Evolutionary conservation across 2,113 vertebrate genomes (phyloP), one percentile per base, ranked within the genome.

Genomic region (Pampusana beccarii): DNA sequence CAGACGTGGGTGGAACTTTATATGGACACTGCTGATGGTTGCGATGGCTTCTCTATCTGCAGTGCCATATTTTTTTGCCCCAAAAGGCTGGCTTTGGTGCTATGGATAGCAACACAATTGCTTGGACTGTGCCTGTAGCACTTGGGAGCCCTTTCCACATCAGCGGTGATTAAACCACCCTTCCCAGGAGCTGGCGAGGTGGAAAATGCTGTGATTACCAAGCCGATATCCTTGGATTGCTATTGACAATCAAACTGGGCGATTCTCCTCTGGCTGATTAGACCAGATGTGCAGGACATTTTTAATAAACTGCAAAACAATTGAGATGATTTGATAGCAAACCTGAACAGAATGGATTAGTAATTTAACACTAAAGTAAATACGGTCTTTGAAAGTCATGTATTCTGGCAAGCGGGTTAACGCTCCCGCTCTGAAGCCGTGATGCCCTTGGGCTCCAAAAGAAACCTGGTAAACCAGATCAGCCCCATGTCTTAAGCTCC

Each of bases 391-490:
- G 57, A 4, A 36, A 90, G 46, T 21, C 18, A 3, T 13, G 17
- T 38, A 0, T 53, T 80, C 26, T 56, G 36, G 38, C 64, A 93
- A 65, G 15, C 1, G 2, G 21, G 12, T 3, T 17, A 5, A 56
- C 0, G 5, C 13, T 92, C 29, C 70, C 0, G 1, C 50, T 48
- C 0, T 0, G 72, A 15, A 24, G 67, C 25, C 2, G 3, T 13
- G 75, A 33, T 81, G n/a, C 16, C 38, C 29, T 34, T 19, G 26
- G 20, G 44, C 60, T 90, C 36, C 56, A 57, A 26, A 21, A 33
- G 3, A 51, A 73, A 23, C 33, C 33, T 69, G 77, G 42, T 28
- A 66, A 21, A 38, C n/a, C 33, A 2, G 0, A 12, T 3, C 0
- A 3, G 2, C 20, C 18, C 46, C 2, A 0, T 28, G 21, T 19